phyloP scores from a whole-genome alignment of 2,113 vertebrate species.

The Dipodomys ordii region DNA sequence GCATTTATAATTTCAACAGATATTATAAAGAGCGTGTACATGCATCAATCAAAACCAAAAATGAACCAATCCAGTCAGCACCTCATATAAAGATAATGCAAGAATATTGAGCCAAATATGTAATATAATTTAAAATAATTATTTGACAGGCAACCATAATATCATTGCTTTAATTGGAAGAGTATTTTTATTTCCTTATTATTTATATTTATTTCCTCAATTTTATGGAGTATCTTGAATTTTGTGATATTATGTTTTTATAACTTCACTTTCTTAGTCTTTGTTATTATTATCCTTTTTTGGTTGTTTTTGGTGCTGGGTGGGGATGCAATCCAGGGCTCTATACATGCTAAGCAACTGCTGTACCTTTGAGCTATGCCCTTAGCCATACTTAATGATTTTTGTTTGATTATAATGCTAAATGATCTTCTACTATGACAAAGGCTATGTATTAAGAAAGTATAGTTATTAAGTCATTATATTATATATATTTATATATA shows the following conservation, averaged over 20 bases:
- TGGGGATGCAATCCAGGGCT: background rate
- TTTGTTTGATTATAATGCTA: constrained; percentile 8
- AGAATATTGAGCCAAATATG: background rate
- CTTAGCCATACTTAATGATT: background rate
- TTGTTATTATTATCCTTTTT: background rate
- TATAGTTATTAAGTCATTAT: background rate
- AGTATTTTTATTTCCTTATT: background rate
- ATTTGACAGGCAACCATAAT: background rate
- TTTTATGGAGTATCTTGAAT: background rate
- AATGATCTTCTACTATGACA: background rate
- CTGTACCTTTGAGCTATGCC: background rate
- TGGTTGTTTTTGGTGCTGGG: background rate
- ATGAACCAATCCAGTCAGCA: background rate
- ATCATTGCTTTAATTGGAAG: background rate
- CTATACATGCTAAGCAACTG: too few species aligned
- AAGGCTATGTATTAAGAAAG: background rate
- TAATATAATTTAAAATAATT: background rate
- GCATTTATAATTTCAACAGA: background rate
- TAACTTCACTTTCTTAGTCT: background rate
- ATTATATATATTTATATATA: too few species aligned
- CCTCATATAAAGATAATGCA: background rate
- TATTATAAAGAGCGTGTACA: background rate
- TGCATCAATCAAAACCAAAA: background rate
- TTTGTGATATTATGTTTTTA: background rate
- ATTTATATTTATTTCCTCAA: background rate